Conservation (phyloP, 2,797 vertebrate species). For the Aulostomus chinensis region DNA sequence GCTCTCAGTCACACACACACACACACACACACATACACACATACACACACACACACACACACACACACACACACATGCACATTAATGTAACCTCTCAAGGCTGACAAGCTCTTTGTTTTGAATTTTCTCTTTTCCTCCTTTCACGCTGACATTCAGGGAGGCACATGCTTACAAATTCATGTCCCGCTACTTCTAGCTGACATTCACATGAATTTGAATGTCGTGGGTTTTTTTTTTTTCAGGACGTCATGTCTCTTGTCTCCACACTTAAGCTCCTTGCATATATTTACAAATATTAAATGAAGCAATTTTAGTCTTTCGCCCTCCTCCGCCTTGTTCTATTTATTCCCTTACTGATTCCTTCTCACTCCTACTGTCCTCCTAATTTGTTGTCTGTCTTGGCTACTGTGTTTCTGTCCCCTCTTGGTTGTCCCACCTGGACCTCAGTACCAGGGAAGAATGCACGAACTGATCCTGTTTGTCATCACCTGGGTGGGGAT, state of each 20-base stretch:
- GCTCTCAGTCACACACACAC: conserved; percentile 54
- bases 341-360: conserved; percentile 46
- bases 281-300: conserved; percentile 80
- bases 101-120: conserved; percentile 76
- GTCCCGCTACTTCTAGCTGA: conserved; percentile 73
- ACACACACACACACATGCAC: conserved; percentile 45
- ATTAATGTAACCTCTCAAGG: conserved; percentile 60
- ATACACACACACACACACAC: conserved; percentile 48
- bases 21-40: conserved; percentile 47
- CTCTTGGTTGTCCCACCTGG: conserved; percentile 2
- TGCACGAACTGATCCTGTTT: conserved; percentile 91
- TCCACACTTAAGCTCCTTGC: conserved; percentile 72
- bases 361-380: conserved; percentile 32
- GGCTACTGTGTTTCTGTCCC: neutral
- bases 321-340: conserved; percentile 42
- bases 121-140: conserved; percentile 59
- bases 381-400: conserved; percentile 2
- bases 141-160: conserved; percentile 60
- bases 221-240: conserved; percentile 69
- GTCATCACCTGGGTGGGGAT: conserved; percentile 97
- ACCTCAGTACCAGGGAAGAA: conserved; percentile 85
- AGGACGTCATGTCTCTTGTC: conserved; percentile 73
- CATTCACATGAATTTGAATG: conserved; percentile 80
- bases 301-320: conserved; percentile 61
- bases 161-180: conserved; percentile 69